Base-by-base conservation (phyloP, 1,140 invertebrate genomes). In the Zophobas morio region DNA sequence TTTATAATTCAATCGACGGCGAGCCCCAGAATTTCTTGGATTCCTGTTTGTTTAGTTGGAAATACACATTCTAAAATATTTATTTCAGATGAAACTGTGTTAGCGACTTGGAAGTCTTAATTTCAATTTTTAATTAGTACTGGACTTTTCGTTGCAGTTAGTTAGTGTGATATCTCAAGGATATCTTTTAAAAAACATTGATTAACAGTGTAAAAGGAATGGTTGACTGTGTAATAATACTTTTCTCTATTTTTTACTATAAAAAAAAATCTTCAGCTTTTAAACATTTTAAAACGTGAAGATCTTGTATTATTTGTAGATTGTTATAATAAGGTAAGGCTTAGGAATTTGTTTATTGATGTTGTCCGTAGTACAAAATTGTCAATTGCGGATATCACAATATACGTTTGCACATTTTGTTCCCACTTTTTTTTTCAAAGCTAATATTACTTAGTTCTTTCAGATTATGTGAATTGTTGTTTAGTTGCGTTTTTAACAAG, bases 231-330 rank as follows among this genome's bases (percentile, higher is more conserved):
- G 70, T 73, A 73, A 36, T 73, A 56, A 5, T 51, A 46, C 51
- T 72, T 51, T 72, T 72, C 70, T 54, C 47, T 72, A 72, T 73
- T 73, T 73, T 54, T 53, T 73, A 56, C 49, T 73, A 73, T 73
- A 42, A 71, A 20, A 20, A 20, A 20, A 20, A 73, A 73, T 54
- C 46, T 51, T 73, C 54, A 73, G 46, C 32, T 47, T 70, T 46
- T 42, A 39, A 37, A 70, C 63, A 39, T 53, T 73, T 54, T 73
- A 36, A 56, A 56, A 73, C 49, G 34, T 53, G 37, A 73, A 73
- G 71, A 73, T 56, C 71, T 73, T 73, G 71, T 73, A 73, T 73
- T 73, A 73, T 73, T 73, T 73, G 71, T 73, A 73, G 71, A 73
- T 73, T 73, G 71, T 73, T 73, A 73, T 49, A 39, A 70, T 70